Evolutionary conservation across 1,140 invertebrate genomes (phyloP), one percentile per base, ranked within the genome.

Genomic region (Anastrepha obliqua): DNA sequence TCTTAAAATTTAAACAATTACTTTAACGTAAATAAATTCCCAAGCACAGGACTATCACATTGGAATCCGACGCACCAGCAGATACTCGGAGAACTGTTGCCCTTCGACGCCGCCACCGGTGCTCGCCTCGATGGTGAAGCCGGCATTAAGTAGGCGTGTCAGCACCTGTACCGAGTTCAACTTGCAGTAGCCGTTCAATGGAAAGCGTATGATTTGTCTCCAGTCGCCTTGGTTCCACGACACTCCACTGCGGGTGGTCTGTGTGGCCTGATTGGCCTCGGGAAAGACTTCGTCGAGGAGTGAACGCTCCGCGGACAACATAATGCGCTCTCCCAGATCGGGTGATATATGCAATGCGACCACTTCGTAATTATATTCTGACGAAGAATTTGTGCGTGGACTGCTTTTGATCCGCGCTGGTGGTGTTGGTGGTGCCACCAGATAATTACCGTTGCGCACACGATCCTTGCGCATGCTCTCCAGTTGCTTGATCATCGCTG

Each of bases 1-100:
- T 58, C 78, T 81, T 78, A 85, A 85, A 64, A 62, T 87, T 59
- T 74, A 87, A 78, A 78, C 29, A 78, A 78, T 44, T 67, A 67
- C 39, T 81, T 81, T 81, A 88, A 85, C 64, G 81, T 88, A 88
- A 64, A 88, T 65, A 29, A 65, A 70, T 85, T 65, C 39, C 62
- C 62, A 29, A 64, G 29, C 78, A 67, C 55, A 44, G 67, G 88
- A 90, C 90, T 93, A 93, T 93, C 92, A 93, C 92, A 93, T 93
- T 90, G 91, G 91, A 90, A 93, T 91, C 87, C 96, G 96, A 88
- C 97, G 94, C 39, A 97, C 95, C 92, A 98, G 97, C 87, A 98
- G 94, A 94, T 98, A 98, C 93, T 98, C 98, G 90, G 97, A 98
- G 94, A 98, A 98, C 93, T 98, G 97, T 92, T 98, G 97, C 1